Evolutionary conservation across 1,140 invertebrate species (phyloP), one percentile per base, ranked within the genome.

Genomic region (Potamilus streckersoni): DNA sequence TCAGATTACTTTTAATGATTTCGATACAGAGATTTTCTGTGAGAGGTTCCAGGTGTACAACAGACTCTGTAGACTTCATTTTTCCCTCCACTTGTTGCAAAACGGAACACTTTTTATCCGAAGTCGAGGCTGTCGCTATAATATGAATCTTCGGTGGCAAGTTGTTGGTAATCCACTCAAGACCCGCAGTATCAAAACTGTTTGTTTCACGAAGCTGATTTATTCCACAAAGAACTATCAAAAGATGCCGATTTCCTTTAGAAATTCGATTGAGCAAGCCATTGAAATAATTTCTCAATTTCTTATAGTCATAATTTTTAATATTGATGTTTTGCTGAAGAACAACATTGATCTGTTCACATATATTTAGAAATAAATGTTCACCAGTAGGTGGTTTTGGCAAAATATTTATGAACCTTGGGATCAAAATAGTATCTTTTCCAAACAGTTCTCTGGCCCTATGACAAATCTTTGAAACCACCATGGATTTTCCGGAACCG

Each of bases 81-180:
- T 80, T 82, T 27, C 58, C 74, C 55, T 77, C 72, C 6, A 80
- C 61, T 31, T 70, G 71, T 64, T 78, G 62, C 16, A 79, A 64
- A 20, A 76, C 49, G 17, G 23, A 12, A 23, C 59, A 55, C 56
- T 58, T 64, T n/a, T 16, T 61, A 20, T 73, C 71, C 17, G 71
- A 61, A 17, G 74, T 67, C 16, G 64, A 56, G 63, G 68, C 76
- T 55, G 79, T 70, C 16, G 79, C 69, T 14, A 79, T 75, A 58
- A 82, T 71, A 68, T 83, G 83, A 19, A 83, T 76, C 65, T 79
- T 83, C 56, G 79, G 64, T 23, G 79, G 80, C 19, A 80, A 76
- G 64, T 76, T 83, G 4, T 70, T 70, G 15, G 64, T 60, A 19
- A 80, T 64, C 80, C 79, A 82, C n/a, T 82, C 79, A 17, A 79